A percentile compares a stretch with the other conserved stretches of the same genome.
Conservation (phyloP, 1,140 invertebrate genomes). For the Helicoverpa armigera region DNA sequence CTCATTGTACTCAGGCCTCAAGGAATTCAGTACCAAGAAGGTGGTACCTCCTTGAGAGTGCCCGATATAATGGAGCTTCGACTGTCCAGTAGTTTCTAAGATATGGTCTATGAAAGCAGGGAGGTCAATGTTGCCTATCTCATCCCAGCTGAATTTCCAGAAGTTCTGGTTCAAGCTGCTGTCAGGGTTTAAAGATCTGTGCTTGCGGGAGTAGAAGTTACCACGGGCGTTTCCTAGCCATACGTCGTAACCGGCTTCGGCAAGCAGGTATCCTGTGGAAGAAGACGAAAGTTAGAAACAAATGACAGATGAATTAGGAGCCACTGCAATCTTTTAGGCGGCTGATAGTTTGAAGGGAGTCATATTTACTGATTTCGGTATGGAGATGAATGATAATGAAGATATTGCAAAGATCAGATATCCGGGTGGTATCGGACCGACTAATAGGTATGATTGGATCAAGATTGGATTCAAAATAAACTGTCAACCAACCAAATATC, state of each 20-base stretch:
- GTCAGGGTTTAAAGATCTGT: conserved; percentile 86
- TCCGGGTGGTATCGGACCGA: too few species aligned
- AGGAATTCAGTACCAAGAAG: conserved; percentile 87
- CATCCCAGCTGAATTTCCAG: conserved; percentile 88
- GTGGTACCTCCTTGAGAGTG: conserved; percentile 89
- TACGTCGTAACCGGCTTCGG: conserved; percentile 89
- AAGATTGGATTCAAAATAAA: too few species aligned
- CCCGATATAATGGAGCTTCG: conserved; percentile 87
- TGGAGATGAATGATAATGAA: too few species aligned
- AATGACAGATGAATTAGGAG: too few species aligned
- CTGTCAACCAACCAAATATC: too few species aligned
- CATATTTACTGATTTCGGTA: too few species aligned
- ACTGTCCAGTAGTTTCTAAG: conserved; percentile 72
- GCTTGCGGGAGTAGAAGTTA: conserved; percentile 88
- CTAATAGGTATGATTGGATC: too few species aligned
- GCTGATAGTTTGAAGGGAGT: neutral
- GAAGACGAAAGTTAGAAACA: neutral
- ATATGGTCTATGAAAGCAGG: conserved; percentile 85
- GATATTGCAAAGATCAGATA: too few species aligned
- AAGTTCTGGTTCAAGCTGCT: conserved; percentile 75
- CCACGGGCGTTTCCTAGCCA: conserved; percentile 90
- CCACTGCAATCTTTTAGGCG: neutral
- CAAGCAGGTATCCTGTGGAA: conserved; percentile 86
- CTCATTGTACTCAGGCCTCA: conserved; percentile 88
- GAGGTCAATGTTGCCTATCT: conserved; percentile 85